Conservation (phyloP, 2,888 invertebrate species). For the Dryobota labecula region DNA sequence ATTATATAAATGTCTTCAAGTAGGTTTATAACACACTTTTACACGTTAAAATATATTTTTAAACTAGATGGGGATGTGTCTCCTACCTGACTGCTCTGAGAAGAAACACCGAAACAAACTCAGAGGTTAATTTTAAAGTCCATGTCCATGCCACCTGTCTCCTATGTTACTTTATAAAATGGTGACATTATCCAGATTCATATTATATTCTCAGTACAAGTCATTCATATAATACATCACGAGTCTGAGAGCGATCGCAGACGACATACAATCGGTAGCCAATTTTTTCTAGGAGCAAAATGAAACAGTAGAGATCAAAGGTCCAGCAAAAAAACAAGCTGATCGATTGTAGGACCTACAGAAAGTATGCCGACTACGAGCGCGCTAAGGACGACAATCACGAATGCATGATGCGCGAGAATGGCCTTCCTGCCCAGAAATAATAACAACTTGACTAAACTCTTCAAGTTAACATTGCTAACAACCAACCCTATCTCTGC, state of each 20-base stretch:
- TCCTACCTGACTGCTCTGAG: neutral
- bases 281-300: neutral
- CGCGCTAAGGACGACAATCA: neutral
- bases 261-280: too few species aligned
- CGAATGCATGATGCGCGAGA: neutral
- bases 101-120: neutral
- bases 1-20: neutral
- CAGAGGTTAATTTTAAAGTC: neutral
- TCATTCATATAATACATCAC: neutral
- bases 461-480: neutral
- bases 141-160: too few species aligned
- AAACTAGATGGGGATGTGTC: neutral
- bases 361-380: neutral
- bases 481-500: conserved; percentile 41
- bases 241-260: neutral
- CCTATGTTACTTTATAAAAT: neutral
- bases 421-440: neutral
- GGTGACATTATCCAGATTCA: neutral
- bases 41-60: neutral
- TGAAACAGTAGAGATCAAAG: too few species aligned
- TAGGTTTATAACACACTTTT: neutral
- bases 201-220: neutral
- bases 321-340: too few species aligned
- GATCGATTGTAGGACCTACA: neutral
- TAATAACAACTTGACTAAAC: neutral